Evolutionary conservation across 1,140 invertebrate genomes (phyloP), one percentile per base, ranked within the genome.

Genomic region (Aricia agestis): DNA sequence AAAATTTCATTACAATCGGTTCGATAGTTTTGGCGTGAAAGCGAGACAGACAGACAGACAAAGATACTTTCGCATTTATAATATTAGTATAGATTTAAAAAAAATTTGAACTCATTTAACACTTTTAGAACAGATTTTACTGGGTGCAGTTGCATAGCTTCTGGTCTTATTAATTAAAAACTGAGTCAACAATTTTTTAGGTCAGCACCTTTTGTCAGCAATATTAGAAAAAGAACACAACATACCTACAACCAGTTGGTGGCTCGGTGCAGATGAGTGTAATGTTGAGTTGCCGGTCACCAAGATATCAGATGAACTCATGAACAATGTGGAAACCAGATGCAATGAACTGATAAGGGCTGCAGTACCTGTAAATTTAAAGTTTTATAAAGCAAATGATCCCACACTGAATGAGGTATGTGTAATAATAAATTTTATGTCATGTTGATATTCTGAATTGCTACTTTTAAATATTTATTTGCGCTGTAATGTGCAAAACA

Each of bases 181-280:
- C 25, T 25, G 25, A 25, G 25, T 25, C 25, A 25, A 25, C 25
- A 25, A 52, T 52, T 52, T 15, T 52, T 77, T 83, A 94, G 96
- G 95, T 0, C 97, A 98, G 80, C 97, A 97, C 90, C 92, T 97
- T 9, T 93, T 98, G 10, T 95, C 96, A n/a, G 96, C 96, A 19
- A 86, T 97, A 63, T 93, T 96, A 67, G 95, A 96, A 77, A 92
- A 92, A n/a, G 92, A 95, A 78, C 95, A 94, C 89, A 93, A 93
- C 31, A 93, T 93, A 73, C 81, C 92, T 7, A 97, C 96, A 59
- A 95, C 95, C 1, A 96, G 96, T 7, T 97, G 96, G 96, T 96
- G 94, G 92, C 86, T 97, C 7, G 96, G 96, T 2, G 93, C 94
- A 78, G 93, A 94, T 42, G 92, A 94, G 36, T 94, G 93, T 18